Evolutionary conservation across 2,797 vertebrate genomes (phyloP), one percentile per base, ranked within the genome.

Genomic region (Loris lydekkerianus): DNA sequence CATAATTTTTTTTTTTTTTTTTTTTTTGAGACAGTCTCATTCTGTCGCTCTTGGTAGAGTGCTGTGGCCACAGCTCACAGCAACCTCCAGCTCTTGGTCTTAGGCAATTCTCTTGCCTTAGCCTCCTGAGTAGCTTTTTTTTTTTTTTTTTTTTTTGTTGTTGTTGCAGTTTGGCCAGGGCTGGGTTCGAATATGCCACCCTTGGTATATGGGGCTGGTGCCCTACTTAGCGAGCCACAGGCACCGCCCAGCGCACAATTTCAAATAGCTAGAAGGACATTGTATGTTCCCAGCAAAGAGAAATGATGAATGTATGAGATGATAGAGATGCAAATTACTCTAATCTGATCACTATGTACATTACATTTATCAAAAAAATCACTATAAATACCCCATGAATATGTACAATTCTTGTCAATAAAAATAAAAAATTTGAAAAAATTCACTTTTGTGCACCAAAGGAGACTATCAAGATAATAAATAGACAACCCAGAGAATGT

Each of bases 401-500:
- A 58, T 25, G 13, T 37, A 80, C 21, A 56, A 78, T 78, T 37
- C 34, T 56, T 58, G 21, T 15, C n/a, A 37, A 37, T 58, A 56
- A 77, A 77, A 56, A 53, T 77, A 49, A 40, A 5, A 77, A 77
- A 77, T 53, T n/a, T 77, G 10, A n/a, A 69, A 69, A 76, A 96
- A 31, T 63, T 86, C 82, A 67, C 7, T 60, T 78, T 15, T 23
- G 4, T 23, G 43, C 14, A 75, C 67, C 46, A 76, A 94, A 94
- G 69, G 27, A 60, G 14, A 69, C 49, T 81, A 34, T 60, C 69
- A 46, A 91, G 81, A 82, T 10, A 75, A 20, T 63, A 15, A 82
- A 82, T 63, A 82, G 9, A 85, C 13, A 91, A 31, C 15, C 8
- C 27, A 67, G 58, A 84, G 56, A 83, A 96, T 90, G n/a, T 82